Conservation (phyloP, 2,113 vertebrate species). For the Numenius arquata region DNA sequence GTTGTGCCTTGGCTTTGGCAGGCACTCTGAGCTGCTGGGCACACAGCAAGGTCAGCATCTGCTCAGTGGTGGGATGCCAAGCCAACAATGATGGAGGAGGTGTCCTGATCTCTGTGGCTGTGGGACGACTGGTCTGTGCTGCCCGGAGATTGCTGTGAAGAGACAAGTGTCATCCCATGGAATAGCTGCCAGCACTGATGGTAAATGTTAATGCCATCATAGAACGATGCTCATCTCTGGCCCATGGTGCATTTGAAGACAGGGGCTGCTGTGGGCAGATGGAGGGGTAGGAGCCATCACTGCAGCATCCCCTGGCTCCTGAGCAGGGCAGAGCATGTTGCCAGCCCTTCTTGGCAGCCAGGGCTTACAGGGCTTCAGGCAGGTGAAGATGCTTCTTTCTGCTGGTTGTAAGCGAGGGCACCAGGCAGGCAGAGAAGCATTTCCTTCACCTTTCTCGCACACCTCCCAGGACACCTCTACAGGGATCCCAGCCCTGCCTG, state of each 20-base stretch:
- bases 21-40: background rate
- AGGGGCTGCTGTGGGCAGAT: background rate
- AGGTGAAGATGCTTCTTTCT: background rate
- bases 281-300: background rate
- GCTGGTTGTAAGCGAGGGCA: background rate
- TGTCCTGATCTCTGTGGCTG: background rate
- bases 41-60: fast-evolving
- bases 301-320: background rate
- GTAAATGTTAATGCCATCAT: background rate
- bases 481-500: background rate
- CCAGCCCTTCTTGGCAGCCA: background rate
- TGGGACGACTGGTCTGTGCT: background rate
- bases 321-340: background rate
- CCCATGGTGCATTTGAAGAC: background rate
- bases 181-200: background rate
- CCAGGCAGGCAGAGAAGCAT: background rate
- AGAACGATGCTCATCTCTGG: background rate
- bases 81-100: background rate
- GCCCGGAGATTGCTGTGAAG: background rate
- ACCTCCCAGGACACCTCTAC: background rate
- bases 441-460: fast-evolving
- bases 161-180: background rate
- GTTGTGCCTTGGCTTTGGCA: background rate
- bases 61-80: background rate
- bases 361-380: background rate